Base-by-base conservation (phyloP, 2,113 vertebrate genomes). In the Forbesichthys papilliferus region DNA sequence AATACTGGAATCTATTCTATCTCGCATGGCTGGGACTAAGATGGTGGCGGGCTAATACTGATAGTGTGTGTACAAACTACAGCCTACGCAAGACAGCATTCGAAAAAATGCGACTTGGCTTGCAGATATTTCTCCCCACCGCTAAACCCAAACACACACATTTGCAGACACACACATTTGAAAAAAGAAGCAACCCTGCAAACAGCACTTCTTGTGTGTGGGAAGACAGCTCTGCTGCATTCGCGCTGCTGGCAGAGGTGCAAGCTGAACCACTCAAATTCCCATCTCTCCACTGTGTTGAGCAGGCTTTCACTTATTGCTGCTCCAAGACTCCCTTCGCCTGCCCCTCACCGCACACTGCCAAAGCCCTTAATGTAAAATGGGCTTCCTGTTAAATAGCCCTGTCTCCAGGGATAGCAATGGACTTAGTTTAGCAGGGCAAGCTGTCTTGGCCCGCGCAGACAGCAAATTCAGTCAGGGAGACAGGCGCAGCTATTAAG, bases 211-310 rank as follows among this genome's bases (percentile, higher is more conserved):
- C 68, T 71, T 76, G 81, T 70, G 75, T 68, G 73, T 48, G 64
- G 73, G 82, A 77, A 86, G 85, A 88, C 78, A 85, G 84, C 84
- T 84, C 76, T 75, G 86, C 73, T 61, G 34, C 42, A 79, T 77
- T 80, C 59, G 27, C 73, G 73, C 69, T 74, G 48, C 71, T 82
- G 79, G 68, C 80, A 71, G 56, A 63, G 73, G 72, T 75, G 87
- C 83, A 80, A 87, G 80, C 74, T 56, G 46, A 81, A 64, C 69
- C 33, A 27, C 74, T 79, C 75, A 76, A 66, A 79, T 73, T 81
- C 66, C 55, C n/a, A n/a, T 71, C 64, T 69, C 73, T 68, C 68
- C 14, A 71, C 48, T 64, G 60, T 55, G 61, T 79, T 66, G 78
- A 66, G 51, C 53, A 66, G 86, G 46, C 65, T 66, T 68, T 71